Percentiles rank a stretch among this genome's conserved stretches.
Conservation (phyloP, 2,888 invertebrate genomes). For the Tryphoninae sp. region DNA sequence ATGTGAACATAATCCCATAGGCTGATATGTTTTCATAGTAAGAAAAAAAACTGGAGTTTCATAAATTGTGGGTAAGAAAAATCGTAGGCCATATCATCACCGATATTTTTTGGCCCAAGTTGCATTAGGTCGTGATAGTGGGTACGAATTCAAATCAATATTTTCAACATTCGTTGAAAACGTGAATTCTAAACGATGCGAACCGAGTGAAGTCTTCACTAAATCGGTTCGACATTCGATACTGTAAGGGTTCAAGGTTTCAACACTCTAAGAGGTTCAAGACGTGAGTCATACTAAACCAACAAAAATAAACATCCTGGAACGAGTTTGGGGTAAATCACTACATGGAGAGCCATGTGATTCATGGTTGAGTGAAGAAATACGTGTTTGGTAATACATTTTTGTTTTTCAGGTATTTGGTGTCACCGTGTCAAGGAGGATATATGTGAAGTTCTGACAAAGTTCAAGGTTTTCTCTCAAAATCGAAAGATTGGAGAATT, state of each 20-base stretch:
- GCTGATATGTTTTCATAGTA: neutral
- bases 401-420: constrained; percentile 3
- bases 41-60: neutral
- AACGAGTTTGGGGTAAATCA: constrained; percentile 38
- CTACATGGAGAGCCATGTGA: constrained; percentile 20
- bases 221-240: constrained; percentile 11
- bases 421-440: neutral
- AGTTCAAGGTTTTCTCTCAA: neutral
- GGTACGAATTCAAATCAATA: neutral
- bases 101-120: constrained; percentile 5
- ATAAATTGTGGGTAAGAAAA: neutral
- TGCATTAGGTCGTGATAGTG: constrained; percentile 1
- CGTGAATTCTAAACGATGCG: neutral
- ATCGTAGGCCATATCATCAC: neutral
- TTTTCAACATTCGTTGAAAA: neutral
- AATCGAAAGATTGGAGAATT: constrained; percentile 19
- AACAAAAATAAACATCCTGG: constrained; percentile 50
- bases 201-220: constrained; percentile 4
- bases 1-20: neutral
- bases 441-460: constrained; percentile 1
- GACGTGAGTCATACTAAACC: constrained; percentile 36
- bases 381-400: constrained; percentile 7
- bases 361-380: constrained; percentile 9
- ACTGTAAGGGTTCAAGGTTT: neutral
- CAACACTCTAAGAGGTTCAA: constrained; percentile 14